Evolutionary conservation across 2,113 vertebrate genomes (phyloP).

Genomic region (Tenebrosternarchus preto): DNA sequence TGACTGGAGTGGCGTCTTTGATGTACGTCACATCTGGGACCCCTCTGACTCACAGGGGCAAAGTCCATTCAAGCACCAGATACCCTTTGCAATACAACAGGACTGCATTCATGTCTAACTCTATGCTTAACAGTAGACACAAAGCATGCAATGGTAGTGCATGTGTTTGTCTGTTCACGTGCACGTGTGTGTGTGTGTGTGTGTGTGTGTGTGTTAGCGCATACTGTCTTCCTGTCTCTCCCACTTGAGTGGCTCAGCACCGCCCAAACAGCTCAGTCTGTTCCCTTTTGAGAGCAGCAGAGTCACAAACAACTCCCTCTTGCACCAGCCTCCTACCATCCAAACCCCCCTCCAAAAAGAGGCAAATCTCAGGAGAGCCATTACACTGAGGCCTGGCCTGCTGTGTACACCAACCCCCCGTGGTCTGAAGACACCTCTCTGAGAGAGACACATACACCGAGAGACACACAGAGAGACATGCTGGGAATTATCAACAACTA

Average conservation of each 20-base stretch:
- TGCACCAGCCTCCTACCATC: constrained; percentile 15
- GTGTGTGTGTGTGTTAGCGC: background rate
- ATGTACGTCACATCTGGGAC: constrained; percentile 33
- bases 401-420: constrained; percentile 18
- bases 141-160: constrained; percentile 2
- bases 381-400: constrained; percentile 37
- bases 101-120: constrained; percentile 15
- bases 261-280: constrained; percentile 28
- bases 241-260: background rate
- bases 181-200: constrained; percentile 8
- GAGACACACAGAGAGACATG: background rate
- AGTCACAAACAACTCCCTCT: constrained; percentile 50
- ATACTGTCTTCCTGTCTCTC: constrained; percentile 20
- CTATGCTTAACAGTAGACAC: constrained; percentile 20
- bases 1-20: background rate
- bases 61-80: constrained; percentile 6
- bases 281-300: constrained; percentile 43
- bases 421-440: constrained; percentile 29
- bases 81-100: background rate
- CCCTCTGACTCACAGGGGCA: constrained; percentile 33
- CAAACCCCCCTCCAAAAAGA: constrained; percentile 37
- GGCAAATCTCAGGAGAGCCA: constrained; percentile 37
- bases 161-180: background rate
- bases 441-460: background rate
- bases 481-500: background rate